Evolutionary conservation across 2,113 vertebrate genomes (phyloP), one percentile per base, ranked within the genome.

Genomic region (Planiliza haematocheilus): DNA sequence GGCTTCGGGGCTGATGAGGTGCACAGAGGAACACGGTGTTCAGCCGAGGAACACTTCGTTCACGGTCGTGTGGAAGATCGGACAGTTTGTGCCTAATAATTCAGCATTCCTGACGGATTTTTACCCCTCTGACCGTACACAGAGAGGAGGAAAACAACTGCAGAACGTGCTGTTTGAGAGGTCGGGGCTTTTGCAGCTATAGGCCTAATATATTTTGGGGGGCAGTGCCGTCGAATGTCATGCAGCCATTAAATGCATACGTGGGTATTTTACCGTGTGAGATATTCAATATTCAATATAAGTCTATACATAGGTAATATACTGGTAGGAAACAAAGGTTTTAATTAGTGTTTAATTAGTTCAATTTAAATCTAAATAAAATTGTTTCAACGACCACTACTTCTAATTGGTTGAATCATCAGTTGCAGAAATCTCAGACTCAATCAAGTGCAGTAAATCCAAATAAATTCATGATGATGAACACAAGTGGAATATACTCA

Each of bases 1-100:
- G 30, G 76, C 63, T 78, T 46, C 70, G 34, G 75, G 70, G 58
- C 57, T 80, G 80, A 48, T 66, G 77, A 39, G 71, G 59, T 71
- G 57, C 59, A 17, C 60, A 12, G 70, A 63, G 72, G 83, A 88
- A 86, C 87, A 79, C 72, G 62, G 52, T 79, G 86, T 88, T 65
- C 77, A 63, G 13, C 49, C n/a, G 45, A 38, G 38, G 16, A 51
- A 37, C 14, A 51, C 46, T 24, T 10, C 1, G 50, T 4, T 20
- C n/a, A 3, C 21, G 20, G 45, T 14, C 13, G 10, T 9, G 38
- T 41, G 46, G 41, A 61, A 11, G 34, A 62, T 49, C 36, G 42
- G 37, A 30, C 16, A 49, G 48, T 30, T 62, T 1, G 4, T 24
- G 57, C 38, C 0, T 4, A 11, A 13, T 36, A 14, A 50, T 37